Evolutionary conservation across 2,888 invertebrate species (phyloP).

Genomic region (Apamea sordens): DNA sequence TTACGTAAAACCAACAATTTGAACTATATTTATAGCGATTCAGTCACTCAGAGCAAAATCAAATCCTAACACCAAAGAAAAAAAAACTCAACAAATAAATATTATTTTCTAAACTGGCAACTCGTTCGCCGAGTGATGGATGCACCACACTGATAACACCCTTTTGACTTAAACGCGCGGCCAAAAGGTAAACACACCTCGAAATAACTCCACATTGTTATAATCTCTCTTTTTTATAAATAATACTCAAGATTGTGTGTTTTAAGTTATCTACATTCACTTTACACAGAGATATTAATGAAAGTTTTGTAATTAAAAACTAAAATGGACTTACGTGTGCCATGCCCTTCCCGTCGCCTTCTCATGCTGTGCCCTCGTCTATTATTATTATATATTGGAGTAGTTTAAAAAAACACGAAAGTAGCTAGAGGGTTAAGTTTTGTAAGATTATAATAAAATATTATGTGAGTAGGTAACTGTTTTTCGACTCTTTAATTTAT

Average conservation of each 20-base stretch:
- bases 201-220: constrained; percentile 54
- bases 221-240: constrained; percentile 54
- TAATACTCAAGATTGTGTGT: constrained; percentile 39
- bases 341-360: neutral
- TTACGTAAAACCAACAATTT: neutral
- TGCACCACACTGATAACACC: constrained; percentile 70
- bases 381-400: neutral
- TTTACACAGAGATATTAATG: constrained; percentile 20
- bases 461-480: neutral
- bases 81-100: constrained; percentile 40
- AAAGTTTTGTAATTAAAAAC: constrained; percentile 36
- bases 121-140: constrained; percentile 71
- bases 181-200: constrained; percentile 61
- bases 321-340: constrained; percentile 4
- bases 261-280: constrained; percentile 43
- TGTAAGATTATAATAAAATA: neutral
- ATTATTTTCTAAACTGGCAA: constrained; percentile 57
- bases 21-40: neutral
- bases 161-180: constrained; percentile 69
- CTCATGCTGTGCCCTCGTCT: neutral
- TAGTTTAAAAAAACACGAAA: neutral
- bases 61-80: constrained; percentile 3
- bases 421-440: neutral
- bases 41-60: neutral
- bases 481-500: neutral